These are phyloP conservation scores for Vanessa tameamea DNA, from an alignment of 1,140 invertebrate species.

Conservation along the genomic window DNA sequence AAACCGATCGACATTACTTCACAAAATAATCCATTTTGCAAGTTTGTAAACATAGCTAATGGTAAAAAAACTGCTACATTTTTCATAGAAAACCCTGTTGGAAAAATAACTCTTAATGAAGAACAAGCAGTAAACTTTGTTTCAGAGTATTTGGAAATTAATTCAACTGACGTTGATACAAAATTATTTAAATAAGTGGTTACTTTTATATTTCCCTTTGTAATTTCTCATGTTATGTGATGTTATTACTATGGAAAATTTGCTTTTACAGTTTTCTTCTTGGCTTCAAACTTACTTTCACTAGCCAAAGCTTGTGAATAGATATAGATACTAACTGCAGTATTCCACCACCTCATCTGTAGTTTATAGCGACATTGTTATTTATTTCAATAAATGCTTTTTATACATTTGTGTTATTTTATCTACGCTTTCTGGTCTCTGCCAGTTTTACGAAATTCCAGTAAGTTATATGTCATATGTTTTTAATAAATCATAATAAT, in stretches of 20 bases:
- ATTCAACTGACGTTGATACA: constrained; percentile 42
- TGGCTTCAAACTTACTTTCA: constrained; percentile 21
- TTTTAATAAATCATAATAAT: no score
- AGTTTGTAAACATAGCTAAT: constrained; percentile 85
- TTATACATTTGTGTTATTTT: not conserved
- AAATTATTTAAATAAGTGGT: constrained; percentile 35
- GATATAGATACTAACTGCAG: constrained; percentile 28
- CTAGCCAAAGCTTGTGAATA: constrained; percentile 35
- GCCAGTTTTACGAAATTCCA: no score
- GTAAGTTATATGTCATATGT: no score
- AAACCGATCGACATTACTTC: constrained; percentile 46
- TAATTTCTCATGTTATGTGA: constrained; percentile 1
- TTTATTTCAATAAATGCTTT: constrained; percentile 37
- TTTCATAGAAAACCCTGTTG: constrained; percentile 88
- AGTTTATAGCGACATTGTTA: constrained; percentile 30
- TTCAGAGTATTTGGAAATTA: constrained; percentile 54
- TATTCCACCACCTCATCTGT: constrained; percentile 30
- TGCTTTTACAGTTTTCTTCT: not conserved
- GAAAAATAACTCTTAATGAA: constrained; percentile 55
- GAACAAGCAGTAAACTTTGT: constrained; percentile 55
- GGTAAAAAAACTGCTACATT: constrained; percentile 82
- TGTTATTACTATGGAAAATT: not conserved
- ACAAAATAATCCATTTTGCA: constrained; percentile 80
- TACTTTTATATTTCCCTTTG: not conserved
- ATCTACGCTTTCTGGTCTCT: not conserved